Evolutionary conservation across 1,140 invertebrate genomes (phyloP).

Genomic region (Trichomalopsis sarcophagae): DNA sequence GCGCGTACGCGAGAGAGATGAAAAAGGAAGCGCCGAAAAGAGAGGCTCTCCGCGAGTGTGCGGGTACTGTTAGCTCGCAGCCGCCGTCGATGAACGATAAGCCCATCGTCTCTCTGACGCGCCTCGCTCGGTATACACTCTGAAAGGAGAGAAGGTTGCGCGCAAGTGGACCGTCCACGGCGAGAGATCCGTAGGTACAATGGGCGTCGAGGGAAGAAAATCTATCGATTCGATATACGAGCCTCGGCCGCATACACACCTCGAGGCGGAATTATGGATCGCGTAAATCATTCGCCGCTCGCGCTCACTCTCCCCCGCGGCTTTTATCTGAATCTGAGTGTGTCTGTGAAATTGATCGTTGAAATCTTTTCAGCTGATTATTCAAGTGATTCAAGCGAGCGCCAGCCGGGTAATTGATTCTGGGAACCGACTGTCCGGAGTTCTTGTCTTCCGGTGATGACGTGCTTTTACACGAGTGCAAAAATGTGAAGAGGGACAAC

Average conservation of each 20-base stretch:
- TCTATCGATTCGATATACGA: conserved; percentile 38
- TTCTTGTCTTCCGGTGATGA: neutral
- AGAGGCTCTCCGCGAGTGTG: neutral
- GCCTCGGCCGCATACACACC: neutral
- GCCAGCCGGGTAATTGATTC: neutral
- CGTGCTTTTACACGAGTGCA: too few relatives aligned
- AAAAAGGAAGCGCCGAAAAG: neutral
- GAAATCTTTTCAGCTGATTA: conserved; percentile 30
- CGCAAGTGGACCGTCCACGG: conserved; percentile 20
- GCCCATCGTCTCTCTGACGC: neutral
- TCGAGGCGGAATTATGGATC: conserved; percentile 36
- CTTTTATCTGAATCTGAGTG: conserved; percentile 39
- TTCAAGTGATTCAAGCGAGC: neutral
- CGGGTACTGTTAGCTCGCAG: neutral
- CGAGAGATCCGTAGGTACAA: conserved; percentile 18
- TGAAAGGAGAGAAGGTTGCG: neutral
- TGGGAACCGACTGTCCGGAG: neutral
- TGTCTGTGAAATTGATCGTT: conserved; percentile 13
- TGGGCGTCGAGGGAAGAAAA: conserved; percentile 43
- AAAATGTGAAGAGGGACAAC: too few relatives aligned
- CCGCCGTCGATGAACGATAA: conserved; percentile 4
- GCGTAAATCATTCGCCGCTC: conserved; percentile 41
- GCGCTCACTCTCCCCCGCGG: neutral
- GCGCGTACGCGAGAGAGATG: neutral
- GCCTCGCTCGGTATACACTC: neutral